phyloP scores from a whole-genome alignment of 2,888 invertebrate species.

The Caenorhabditis sp. region DNA sequence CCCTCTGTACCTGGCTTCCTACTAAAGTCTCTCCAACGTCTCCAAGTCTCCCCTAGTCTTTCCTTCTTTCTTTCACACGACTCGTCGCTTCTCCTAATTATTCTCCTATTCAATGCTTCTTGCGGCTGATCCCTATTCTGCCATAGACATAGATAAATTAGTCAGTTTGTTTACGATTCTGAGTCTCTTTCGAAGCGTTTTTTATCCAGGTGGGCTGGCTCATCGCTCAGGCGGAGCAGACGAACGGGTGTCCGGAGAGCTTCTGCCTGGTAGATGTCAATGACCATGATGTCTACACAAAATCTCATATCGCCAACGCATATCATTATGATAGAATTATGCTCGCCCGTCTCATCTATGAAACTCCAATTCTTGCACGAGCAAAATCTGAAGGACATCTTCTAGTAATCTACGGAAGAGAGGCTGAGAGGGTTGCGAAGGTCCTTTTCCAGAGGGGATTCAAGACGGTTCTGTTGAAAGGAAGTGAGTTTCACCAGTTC shows the following conservation, averaged over 20 bases:
- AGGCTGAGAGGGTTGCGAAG: slow-evolving; percentile 62
- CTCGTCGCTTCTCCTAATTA: slow-evolving; percentile 27
- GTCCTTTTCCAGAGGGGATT: slow-evolving; percentile 70
- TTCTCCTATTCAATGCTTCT: slow-evolving; percentile 64
- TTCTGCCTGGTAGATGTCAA: slow-evolving; percentile 68
- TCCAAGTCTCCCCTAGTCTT: background rate
- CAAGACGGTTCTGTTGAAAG: slow-evolving; percentile 68
- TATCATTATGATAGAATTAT: slow-evolving; percentile 67
- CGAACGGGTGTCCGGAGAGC: slow-evolving; percentile 42
- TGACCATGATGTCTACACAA: slow-evolving; percentile 59
- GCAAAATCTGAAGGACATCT: slow-evolving; percentile 49
- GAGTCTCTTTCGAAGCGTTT: background rate
- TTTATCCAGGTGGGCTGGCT: slow-evolving; percentile 60
- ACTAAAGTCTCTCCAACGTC: slow-evolving; percentile 27
- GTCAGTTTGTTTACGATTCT: slow-evolving; percentile 49
- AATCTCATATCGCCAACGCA: slow-evolving; percentile 60
- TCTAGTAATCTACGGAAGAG: slow-evolving; percentile 61
- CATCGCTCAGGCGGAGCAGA: slow-evolving; percentile 54
- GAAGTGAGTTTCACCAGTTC: slow-evolving; percentile 60
- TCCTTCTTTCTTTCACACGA: slow-evolving; percentile 3
- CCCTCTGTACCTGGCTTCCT: slow-evolving; percentile 17
- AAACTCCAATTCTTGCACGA: slow-evolving; percentile 58
- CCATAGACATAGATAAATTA: slow-evolving; percentile 70
- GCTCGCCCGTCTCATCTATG: slow-evolving; percentile 61
- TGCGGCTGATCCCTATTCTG: slow-evolving; percentile 67